Percentiles rank a stretch among this genome's conserved stretches.
Evolutionary conservation across 23 tunicate genomes (phyloP).

Genomic region (Corella eumyota): DNA sequence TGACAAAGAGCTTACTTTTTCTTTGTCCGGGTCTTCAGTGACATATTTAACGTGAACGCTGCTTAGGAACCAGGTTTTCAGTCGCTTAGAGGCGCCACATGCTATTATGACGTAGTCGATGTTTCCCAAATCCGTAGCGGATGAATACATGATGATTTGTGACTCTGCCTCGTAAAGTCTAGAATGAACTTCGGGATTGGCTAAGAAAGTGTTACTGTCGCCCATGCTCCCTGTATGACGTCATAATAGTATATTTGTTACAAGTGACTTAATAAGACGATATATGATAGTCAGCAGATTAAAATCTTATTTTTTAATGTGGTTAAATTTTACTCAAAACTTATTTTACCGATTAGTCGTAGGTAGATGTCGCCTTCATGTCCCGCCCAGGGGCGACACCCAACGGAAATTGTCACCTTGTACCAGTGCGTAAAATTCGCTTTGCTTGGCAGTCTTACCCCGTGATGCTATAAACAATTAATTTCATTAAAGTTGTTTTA

Average conservation of each 20-base stretch:
- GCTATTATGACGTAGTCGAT: slow-evolving; percentile 34
- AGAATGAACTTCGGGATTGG: slow-evolving; percentile 61
- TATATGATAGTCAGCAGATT: too few relatives aligned
- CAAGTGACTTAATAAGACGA: too few relatives aligned
- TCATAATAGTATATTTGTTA: neutral
- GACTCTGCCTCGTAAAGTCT: slow-evolving; percentile 55
- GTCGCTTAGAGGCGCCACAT: slow-evolving; percentile 41
- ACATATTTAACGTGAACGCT: slow-evolving; percentile 44
- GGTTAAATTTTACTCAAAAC: too few relatives aligned
- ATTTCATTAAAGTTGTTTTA: too few relatives aligned
- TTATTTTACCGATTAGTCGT: slow-evolving; percentile 41
- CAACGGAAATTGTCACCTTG: slow-evolving; percentile 43
- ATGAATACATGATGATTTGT: slow-evolving; percentile 34
- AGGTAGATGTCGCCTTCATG: slow-evolving; percentile 73
- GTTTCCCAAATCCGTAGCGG: slow-evolving; percentile 43
- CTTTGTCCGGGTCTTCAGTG: neutral
- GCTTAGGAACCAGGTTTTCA: slow-evolving; percentile 60
- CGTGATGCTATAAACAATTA: slow-evolving; percentile 68
- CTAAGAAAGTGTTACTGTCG: slow-evolving; percentile 35
- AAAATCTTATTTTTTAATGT: too few relatives aligned
- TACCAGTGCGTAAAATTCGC: slow-evolving; percentile 55
- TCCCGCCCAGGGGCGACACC: slow-evolving; percentile 90
- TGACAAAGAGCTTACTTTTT: slow-evolving; percentile 13
- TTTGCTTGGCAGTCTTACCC: slow-evolving; percentile 50
- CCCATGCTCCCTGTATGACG: slow-evolving; percentile 29